Evolutionary conservation across 2,113 vertebrate genomes (phyloP), one percentile per base, ranked within the genome.

Genomic region (Phainopepla nitens): DNA sequence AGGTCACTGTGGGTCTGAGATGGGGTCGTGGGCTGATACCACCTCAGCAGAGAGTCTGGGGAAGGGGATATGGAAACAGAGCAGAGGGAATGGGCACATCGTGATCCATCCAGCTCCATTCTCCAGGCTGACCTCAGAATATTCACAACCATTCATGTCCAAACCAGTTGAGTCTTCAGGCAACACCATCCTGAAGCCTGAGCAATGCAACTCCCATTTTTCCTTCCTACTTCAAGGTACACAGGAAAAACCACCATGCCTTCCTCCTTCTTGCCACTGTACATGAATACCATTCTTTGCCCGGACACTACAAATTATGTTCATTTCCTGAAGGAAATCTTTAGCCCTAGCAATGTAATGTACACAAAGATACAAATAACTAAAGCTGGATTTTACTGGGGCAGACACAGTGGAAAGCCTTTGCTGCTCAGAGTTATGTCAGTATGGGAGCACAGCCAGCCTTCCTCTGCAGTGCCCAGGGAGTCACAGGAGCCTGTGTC

Each of bases 11-110:
- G 24, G 47, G 11, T n/a, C 45, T 58, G 57, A 62, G 51, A 62
- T 28, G 35, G 42, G 9, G 23, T 8, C 1, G 6, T 41, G 51
- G 64, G 58, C 69, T 81, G n/a, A 19, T 7, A 16, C 1, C 0
- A 0, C 24, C 69, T 36, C 65, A 61, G 50, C 23, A 60, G 36
- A 69, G 72, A 84, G 54, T 18, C 58, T 58, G 33, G 53, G 39
- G 29, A 77, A 58, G 15, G 24, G 53, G 13, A 64, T 15, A 35
- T 28, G 73, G 35, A 47, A 56, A n/a, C 1, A 7, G 13, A 24
- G 27, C 8, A 49, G 61, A 39, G 28, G 25, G 47, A 60, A 69
- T 19, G 42, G 28, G 39, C 15, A 80, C 3, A 1, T 31, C 21
- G 29, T 13, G 6, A 70, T 23, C 50, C 4, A 2, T 13, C 57